A percentile compares a stretch with the other conserved stretches of the same genome.
Evolutionary conservation across 1,140 invertebrate genomes (phyloP).

Genomic region (Patella vulgata): DNA sequence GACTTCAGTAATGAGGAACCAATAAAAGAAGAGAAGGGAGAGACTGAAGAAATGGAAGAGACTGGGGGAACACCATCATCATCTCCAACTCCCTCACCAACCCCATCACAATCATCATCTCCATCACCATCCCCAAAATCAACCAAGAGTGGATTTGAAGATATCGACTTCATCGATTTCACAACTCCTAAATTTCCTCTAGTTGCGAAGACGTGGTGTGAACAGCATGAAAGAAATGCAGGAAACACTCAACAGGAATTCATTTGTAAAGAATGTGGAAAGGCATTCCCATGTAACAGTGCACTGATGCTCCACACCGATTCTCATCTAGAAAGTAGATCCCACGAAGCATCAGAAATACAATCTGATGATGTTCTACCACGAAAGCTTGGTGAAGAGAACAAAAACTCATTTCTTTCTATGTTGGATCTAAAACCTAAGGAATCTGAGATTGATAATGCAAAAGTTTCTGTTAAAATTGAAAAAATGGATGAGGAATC

Average conservation of each 20-base stretch:
- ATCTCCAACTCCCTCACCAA: slow-evolving; percentile 71
- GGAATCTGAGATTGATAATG: too few relatives aligned
- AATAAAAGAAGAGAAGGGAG: too few relatives aligned
- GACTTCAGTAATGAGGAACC: too few relatives aligned
- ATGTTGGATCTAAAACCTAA: too few relatives aligned
- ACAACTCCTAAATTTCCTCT: slow-evolving; percentile 80
- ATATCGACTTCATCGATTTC: slow-evolving; percentile 83
- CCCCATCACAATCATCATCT: slow-evolving; percentile 11
- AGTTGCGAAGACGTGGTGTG: slow-evolving; percentile 79
- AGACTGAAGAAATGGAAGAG: too few relatives aligned
- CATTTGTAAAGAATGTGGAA: slow-evolving; percentile 77
- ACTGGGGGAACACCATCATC: slow-evolving; percentile 72
- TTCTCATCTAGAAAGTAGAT: slow-evolving; percentile 31
- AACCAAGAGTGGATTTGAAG: slow-evolving; percentile 73
- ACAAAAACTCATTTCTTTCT: too few relatives aligned
- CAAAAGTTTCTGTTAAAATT: too few relatives aligned
- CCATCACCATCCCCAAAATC: slow-evolving; percentile 12
- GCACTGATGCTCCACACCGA: slow-evolving; percentile 72
- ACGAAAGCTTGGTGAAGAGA: too few relatives aligned
- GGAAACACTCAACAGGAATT: slow-evolving; percentile 74
- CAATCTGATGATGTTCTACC: too few relatives aligned
- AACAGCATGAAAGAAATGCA: slow-evolving; percentile 75
- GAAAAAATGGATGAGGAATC: too few relatives aligned
- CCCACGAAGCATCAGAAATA: too few relatives aligned
- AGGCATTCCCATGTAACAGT: slow-evolving; percentile 79